Evolutionary conservation across 2,113 vertebrate species (phyloP).

Genomic region (Penelope pileata): DNA sequence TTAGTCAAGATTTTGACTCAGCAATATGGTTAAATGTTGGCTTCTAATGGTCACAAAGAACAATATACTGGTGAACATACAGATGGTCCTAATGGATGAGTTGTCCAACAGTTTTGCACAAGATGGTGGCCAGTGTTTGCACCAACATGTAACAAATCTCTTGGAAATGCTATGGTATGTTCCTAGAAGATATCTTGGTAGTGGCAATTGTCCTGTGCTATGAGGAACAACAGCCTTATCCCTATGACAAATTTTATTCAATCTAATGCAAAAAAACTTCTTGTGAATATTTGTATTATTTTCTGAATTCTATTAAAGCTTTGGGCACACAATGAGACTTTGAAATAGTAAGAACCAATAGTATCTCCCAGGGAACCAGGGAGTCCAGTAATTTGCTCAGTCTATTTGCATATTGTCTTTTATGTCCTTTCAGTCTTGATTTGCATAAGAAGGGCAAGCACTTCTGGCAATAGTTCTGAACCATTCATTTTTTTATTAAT

Average conservation of each 20-base stretch:
- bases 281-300: background rate
- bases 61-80: background rate
- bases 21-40: background rate
- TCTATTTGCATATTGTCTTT: background rate
- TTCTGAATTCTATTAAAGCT: background rate
- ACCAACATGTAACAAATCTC: background rate
- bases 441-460: background rate
- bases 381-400: background rate
- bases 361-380: background rate
- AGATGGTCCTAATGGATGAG: background rate
- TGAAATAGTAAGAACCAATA: background rate
- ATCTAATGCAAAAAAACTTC: background rate
- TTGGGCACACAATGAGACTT: background rate
- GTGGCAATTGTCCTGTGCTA: background rate
- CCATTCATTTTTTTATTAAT: background rate
- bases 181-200: background rate
- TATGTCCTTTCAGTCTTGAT: background rate
- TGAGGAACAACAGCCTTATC: background rate
- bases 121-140: background rate
- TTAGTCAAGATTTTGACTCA: background rate
- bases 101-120: background rate
- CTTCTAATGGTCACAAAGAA: background rate
- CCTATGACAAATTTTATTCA: background rate
- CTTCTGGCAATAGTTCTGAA: background rate
- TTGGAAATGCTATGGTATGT: background rate